Base-by-base conservation (phyloP, 2,888 invertebrate genomes). In the Cerceris ruficornis region DNA sequence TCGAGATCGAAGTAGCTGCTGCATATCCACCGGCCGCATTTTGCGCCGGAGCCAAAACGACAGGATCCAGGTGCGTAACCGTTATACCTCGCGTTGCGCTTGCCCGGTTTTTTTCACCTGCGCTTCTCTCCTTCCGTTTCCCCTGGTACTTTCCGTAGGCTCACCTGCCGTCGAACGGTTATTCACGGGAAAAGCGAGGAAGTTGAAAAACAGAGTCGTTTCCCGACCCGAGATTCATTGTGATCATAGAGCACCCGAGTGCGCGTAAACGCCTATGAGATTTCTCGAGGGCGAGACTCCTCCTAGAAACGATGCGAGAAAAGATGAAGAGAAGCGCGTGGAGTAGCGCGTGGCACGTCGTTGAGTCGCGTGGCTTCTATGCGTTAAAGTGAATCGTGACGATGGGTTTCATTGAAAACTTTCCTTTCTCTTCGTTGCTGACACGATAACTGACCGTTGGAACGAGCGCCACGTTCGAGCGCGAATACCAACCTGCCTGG, bases 41-140 rank as follows among this genome's bases (percentile, higher is more conserved):
- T 82, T 70, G 67, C 64, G 49, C 41, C 17, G 14, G 39, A 70
- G 43, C 55, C 49, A 55, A 13, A 58, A n/a, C 57, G 28, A 41
- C 58, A 46, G 68, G 64, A 78, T 57, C 68, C 79, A 84, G 69
- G 73, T 84, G 77, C 70, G 72, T 59, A 52, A 41, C 61, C 69
- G 60, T 71, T n/a, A 58, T 55, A 59, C 54, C 65, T 67, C 70
- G 61, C 62, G 75, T 60, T 60, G 84, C 84, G 80, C 84, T 68
- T 84, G 84, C 77, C 66, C 84, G 77, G 69, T 79, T 42, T 73
- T 73, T 82, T 75, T n/a, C n/a, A 80, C 80, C 81, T 79, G 73
- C 69, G 54, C 49, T 65, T 64, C 62, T 84, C 84, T 75, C 77
- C 79, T 76, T 61, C 61, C 42, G 59, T 69, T 67, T 43, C 42